These are phyloP conservation scores for Taeniopygia guttata DNA, from an alignment of 2,797 vertebrate species.

Conservation along the genomic window DNA sequence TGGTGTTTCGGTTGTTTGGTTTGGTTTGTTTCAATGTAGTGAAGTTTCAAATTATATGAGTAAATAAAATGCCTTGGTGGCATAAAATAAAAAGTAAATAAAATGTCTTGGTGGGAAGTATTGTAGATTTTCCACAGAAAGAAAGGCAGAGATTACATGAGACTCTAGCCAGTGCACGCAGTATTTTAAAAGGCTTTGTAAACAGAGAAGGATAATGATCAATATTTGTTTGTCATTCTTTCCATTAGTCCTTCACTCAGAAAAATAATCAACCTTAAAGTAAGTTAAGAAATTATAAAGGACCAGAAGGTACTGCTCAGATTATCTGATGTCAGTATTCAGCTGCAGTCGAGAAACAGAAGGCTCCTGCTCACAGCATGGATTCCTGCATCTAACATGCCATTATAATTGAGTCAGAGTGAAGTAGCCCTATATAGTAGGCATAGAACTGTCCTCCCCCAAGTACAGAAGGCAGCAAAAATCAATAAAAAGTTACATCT, in stretches of 20 bases:
- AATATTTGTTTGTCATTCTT: not conserved
- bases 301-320: not conserved
- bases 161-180: not conserved
- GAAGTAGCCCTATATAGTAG: not conserved
- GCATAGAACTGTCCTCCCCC: not conserved
- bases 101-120: not conserved
- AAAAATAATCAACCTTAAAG: not conserved
- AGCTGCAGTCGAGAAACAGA: not conserved
- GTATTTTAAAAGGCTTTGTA: not conserved
- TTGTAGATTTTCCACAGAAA: not conserved
- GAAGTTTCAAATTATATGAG: not conserved
- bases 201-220: not conserved
- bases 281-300: not conserved
- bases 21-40: not conserved
- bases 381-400: not conserved
- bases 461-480: not conserved
- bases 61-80: not conserved
- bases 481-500: not conserved
- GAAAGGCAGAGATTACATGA: not conserved
- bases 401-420: not conserved
- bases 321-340: not conserved
- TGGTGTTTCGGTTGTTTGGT: not conserved
- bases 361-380: not conserved
- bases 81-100: not conserved
- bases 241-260: not conserved